Evolutionary conservation across 37 sponge, comb jelly and placozoan species (phyloP), one percentile per base, ranked within the genome.

Genomic region (Halisarca cf. caerulea): DNA sequence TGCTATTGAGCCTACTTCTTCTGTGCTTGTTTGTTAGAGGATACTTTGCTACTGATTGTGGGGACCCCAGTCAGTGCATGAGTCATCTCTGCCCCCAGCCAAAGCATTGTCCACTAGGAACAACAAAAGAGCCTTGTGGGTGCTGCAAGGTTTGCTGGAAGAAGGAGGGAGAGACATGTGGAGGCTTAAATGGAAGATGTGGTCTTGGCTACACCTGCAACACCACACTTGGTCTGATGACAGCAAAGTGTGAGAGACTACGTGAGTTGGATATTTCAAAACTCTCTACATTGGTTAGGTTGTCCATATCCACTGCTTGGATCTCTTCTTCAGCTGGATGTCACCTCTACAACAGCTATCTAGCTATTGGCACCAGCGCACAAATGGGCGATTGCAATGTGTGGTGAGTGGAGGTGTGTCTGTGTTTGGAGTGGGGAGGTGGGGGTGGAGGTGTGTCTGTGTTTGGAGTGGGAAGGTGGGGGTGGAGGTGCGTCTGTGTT

Each of bases 71-170:
- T 47, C 51, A 47, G 51, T 74, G 77, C 45, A 23, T 41, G 2
- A 3, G 7, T 9, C 32, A 37, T 20, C 45, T 43, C 44, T 74
- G 77, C 25, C 45, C 45, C 1, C 35, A 36, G 40, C 39, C 25
- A 1, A 15, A n/a, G 0, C 1, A 5, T 44, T 74, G 77, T 41
- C 77, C 77, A n/a, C 77, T 36, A 25, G 77, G 77, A 14, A 36
- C 32, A n/a, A 43, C 77, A 2, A 74, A 1, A 37, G 77, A 74
- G 44, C 43, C 43, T 25, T 86, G 90, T 69, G 86, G 83, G 33
- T 90, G 90, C 59, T 90, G 90, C 79, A 23, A 55, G 0, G n/a
- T 74, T 0, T 90, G 90, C 39, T 70, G 33, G 14, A 74, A 82
- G 68, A 27, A 0, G 27, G 86, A 90, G 34, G 78, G 78, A 27